phyloP scores from a whole-genome alignment of 2,888 invertebrate species.

The Caenorhabditis wallacei region DNA sequence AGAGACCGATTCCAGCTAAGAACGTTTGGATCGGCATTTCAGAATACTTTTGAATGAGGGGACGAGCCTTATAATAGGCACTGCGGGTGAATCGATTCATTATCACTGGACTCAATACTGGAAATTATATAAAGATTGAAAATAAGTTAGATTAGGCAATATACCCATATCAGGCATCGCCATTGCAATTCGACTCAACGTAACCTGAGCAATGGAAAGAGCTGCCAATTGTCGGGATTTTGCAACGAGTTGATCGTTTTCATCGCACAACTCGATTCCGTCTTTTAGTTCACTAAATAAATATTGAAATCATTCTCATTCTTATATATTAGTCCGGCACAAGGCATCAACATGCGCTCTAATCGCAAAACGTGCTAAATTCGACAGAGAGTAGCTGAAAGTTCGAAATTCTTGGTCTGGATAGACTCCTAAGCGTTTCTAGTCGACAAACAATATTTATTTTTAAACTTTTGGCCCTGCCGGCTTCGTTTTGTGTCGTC shows the following conservation, averaged over 20 bases:
- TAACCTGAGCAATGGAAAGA: slow-evolving; percentile 92
- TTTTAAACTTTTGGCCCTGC: no score
- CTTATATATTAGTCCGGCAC: no score
- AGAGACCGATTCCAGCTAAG: slow-evolving; percentile 86
- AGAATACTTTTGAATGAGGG: slow-evolving; percentile 55
- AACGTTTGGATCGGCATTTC: slow-evolving; percentile 72
- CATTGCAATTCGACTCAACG: slow-evolving; percentile 93
- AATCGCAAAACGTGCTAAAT: no score
- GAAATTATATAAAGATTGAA: slow-evolving; percentile 20
- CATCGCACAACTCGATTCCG: slow-evolving; percentile 70
- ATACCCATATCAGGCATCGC: slow-evolving; percentile 96
- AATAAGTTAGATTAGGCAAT: no score
- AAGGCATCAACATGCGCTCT: no score
- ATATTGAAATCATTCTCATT: neutral
- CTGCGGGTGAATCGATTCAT: slow-evolving; percentile 90
- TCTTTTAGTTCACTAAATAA: slow-evolving; percentile 66
- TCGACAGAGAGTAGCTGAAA: no score
- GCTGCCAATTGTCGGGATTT: slow-evolving; percentile 87
- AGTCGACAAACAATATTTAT: no score
- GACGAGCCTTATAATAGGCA: slow-evolving; percentile 83
- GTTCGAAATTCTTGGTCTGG: no score
- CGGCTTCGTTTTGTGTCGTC: no score
- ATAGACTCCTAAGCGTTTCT: no score
- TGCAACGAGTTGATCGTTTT: slow-evolving; percentile 66
- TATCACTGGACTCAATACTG: slow-evolving; percentile 90